phyloP scores from a whole-genome alignment of 2,113 vertebrate genomes.

The Rallus limicola region DNA sequence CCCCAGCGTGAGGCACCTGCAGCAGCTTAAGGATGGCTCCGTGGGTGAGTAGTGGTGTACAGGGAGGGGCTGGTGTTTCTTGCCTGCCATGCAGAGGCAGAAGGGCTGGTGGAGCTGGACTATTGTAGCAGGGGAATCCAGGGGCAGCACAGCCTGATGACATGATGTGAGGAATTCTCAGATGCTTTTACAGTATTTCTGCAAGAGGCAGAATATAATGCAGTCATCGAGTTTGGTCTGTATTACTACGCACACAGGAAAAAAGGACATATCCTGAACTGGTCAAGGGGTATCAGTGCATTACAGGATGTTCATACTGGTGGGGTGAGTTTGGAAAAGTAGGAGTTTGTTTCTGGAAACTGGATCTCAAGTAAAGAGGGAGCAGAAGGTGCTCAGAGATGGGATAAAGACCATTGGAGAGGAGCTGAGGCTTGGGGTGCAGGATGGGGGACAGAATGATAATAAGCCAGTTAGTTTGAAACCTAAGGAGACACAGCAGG shows the following conservation, averaged over 20 bases:
- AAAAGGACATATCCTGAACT: background rate
- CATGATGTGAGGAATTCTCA: background rate
- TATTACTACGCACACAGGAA: background rate
- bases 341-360: background rate
- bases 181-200: background rate
- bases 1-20: conserved; percentile 7
- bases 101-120: background rate
- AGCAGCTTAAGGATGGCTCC: background rate
- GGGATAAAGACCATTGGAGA: background rate
- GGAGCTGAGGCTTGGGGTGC: background rate
- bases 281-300: too few relatives aligned
- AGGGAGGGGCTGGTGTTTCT: background rate
- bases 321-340: background rate
- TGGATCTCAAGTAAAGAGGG: background rate
- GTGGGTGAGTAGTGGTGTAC: background rate
- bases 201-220: background rate
- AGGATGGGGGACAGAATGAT: background rate
- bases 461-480: background rate
- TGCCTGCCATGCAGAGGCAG: background rate
- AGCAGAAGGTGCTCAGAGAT: background rate
- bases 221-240: background rate
- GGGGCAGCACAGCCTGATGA: background rate
- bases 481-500: background rate
- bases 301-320: background rate
- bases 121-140: background rate